phyloP scores from a whole-genome alignment of 1,140 invertebrate genomes.

The Neodiprion virginianus region DNA sequence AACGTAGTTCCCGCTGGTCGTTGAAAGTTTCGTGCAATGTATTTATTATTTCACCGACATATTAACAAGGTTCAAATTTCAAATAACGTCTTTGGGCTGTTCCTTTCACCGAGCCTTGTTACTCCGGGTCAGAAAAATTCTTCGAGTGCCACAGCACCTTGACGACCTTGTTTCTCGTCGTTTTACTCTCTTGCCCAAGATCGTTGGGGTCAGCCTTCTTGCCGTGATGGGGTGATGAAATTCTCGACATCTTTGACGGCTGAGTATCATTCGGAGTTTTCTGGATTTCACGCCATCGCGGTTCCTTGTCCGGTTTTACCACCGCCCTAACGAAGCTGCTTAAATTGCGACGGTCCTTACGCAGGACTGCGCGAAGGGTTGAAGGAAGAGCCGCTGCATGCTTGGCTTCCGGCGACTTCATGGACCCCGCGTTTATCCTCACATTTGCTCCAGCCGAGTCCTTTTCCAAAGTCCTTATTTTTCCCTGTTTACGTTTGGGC shows the following conservation, averaged over 20 bases:
- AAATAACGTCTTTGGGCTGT: too few relatives aligned
- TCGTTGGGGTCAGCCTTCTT: background rate
- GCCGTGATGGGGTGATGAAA: background rate
- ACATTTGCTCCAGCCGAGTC: background rate
- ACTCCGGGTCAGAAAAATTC: constrained; percentile 13
- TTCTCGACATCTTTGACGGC: background rate
- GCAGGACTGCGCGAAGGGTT: background rate
- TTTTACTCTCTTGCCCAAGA: background rate
- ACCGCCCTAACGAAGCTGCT: background rate
- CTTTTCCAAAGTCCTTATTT: background rate
- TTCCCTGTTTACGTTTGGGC: background rate
- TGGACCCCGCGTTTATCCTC: background rate
- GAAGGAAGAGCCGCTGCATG: background rate
- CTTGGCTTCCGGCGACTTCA: background rate
- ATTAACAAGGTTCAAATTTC: too few relatives aligned
- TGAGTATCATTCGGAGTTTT: background rate
- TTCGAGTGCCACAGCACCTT: constrained; percentile 10
- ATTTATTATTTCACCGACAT: too few relatives aligned
- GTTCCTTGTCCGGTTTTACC: constrained; percentile 1
- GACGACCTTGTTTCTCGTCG: background rate
- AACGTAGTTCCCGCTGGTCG: too few relatives aligned
- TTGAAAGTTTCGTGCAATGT: too few relatives aligned
- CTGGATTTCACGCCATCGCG: background rate
- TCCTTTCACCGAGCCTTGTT: background rate
- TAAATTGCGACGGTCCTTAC: background rate